Base-by-base conservation (phyloP, 2,797 vertebrate genomes). In the Rhadinocentrus ornatus region DNA sequence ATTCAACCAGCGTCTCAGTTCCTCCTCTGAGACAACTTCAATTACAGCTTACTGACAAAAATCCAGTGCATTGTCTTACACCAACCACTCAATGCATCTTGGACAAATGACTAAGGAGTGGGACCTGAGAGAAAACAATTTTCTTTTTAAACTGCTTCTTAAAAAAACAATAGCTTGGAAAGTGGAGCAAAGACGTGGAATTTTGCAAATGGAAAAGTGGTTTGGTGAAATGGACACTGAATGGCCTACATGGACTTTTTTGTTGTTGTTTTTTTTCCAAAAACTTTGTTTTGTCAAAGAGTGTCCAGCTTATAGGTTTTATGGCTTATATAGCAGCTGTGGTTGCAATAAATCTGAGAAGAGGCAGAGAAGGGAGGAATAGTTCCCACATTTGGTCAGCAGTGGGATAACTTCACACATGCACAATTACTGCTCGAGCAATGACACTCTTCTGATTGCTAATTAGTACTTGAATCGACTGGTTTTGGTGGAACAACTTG, bases 391-490 rank as follows among this genome's bases (percentile, higher is more conserved):
- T 73, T 56, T 78, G 80, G 75, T 75, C 71, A 70, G 63, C 61
- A 60, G 73, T 71, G 77, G 71, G 55, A 84, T 83, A 84, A 83
- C 82, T 68, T 80, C 75, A 87, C 77, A 71, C 69, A 71, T 64
- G 68, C 78, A 81, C 79, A 85, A 70, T 82, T 85, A 82, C 83
- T 72, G 73, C 32, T 75, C 83, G 66, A 85, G 75, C 68, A 82
- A 73, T 90, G 88, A 90, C 88, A 90, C 81, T 84, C 72, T 82
- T 92, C 87, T 90, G 88, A 91, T 91, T 85, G 86, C 88, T 93
- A 92, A 91, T 92, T 92, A 93, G 87, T 85, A 87, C 86, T 90
- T 81, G 76, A 94, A 95, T 91, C 70, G 91, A 86, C 91, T 91
- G 83, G 88, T 1, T 87, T 81, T 90, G 81, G 89, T 81, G 89